phyloP scores from a whole-genome alignment of 2,888 invertebrate genomes.

The Caenorhabditis panamensis region DNA sequence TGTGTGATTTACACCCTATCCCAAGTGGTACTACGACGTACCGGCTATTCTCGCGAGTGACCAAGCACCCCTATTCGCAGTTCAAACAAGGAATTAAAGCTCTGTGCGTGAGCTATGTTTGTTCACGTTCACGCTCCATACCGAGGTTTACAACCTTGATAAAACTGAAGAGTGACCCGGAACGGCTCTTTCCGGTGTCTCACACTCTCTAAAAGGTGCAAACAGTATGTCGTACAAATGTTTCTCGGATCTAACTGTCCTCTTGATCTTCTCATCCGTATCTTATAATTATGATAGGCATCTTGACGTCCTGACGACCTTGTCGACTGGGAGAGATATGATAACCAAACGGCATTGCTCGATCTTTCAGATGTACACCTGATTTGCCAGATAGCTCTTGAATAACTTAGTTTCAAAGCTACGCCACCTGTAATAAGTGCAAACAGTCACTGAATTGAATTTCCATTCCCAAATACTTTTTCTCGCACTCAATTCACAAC shows the following conservation, averaged over 20 bases:
- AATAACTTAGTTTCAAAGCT: neutral
- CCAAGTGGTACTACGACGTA: constrained; percentile 47
- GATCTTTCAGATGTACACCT: too few species aligned
- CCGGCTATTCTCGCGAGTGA: constrained; percentile 32
- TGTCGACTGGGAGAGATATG: constrained; percentile 28
- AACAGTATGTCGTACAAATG: neutral
- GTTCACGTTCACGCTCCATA: constrained; percentile 39
- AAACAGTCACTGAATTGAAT: constrained; percentile 20
- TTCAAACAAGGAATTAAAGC: constrained; percentile 60
- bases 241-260: neutral
- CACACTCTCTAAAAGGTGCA: neutral
- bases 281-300: constrained; percentile 42
- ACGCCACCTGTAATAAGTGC: constrained; percentile 34
- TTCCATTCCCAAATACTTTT: neutral
- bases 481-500: too few species aligned
- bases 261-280: constrained; percentile 9
- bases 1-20: constrained; percentile 32
- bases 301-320: constrained; percentile 39
- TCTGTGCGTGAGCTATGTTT: constrained; percentile 52
- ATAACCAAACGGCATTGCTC: neutral
- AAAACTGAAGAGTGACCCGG: constrained; percentile 24
- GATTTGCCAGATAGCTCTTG: neutral
- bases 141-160: constrained; percentile 45
- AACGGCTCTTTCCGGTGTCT: constrained; percentile 25
- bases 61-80: constrained; percentile 35